Base-by-base conservation (phyloP, 2,797 vertebrate genomes). In the Rhinophrynus dorsalis region DNA sequence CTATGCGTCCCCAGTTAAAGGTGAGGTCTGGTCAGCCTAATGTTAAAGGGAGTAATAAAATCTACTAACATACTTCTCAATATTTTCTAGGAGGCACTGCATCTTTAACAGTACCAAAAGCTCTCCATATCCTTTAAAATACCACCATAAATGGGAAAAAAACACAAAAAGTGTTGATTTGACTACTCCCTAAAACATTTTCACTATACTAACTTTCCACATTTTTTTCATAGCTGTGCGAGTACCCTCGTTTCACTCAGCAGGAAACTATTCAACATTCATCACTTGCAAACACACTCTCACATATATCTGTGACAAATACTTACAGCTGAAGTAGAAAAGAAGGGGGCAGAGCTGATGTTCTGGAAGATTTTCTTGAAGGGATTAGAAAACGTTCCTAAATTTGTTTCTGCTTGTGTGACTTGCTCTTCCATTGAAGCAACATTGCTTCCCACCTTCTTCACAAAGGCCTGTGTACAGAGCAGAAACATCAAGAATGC, bases 361-460 rank as follows among this genome's bases (percentile, higher is more conserved):
- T 92, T 92, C 71, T 93, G 92, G 67, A 98, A 88, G 47, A 98
- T 89, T 79, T 93, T 95, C 77, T 90, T 91, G 80, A 99, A 93
- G 0, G 95, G 86, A 17, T 90, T 88, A 0, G 95, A 96, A 73
- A 93, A 87, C 24, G 92, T 81, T 45, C 92, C 93, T 52, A 94
- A 80, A 47, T 96, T 93, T 61, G 92, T 89, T 79, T 99, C 97
- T 40, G 96, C 95, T 76, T 91, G 88, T 23, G 81, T 79, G n/a
- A 98, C 92, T 61, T 94, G 93, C 68, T 96, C 94, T 80, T 99
- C 97, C 92, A 98, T 88, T 2, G 84, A 82, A 48, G 77, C 85
- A 44, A 98, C 94, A 0, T 90, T 90, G 67, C 86, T 80, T 57
- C 92, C 92, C 21, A 98, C 82, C 92, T 95, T 93, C 75, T 93